Percentiles rank a stretch among this genome's conserved stretches.
phyloP scores from a whole-genome alignment of 2,113 vertebrate species.

The Carassius carassius region DNA sequence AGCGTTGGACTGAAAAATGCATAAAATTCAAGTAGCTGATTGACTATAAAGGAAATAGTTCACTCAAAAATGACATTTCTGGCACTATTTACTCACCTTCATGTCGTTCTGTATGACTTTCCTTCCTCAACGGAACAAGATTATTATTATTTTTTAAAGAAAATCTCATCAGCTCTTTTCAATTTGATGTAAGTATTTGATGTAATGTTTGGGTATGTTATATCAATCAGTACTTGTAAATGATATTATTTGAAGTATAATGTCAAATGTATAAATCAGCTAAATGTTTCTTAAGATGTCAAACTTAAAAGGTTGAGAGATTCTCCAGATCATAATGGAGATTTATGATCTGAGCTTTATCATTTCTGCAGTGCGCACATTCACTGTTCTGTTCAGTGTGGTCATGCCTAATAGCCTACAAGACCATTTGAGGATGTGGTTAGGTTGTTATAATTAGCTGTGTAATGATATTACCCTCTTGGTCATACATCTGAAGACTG shows the following conservation, averaged over 20 bases:
- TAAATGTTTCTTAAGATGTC: neutral
- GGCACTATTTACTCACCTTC: neutral
- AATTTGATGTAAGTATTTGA: neutral
- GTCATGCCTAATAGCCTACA: neutral
- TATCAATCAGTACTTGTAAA: neutral
- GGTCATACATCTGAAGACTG: neutral
- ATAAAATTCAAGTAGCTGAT: neutral
- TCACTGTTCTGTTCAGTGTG: neutral
- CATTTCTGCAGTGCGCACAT: neutral
- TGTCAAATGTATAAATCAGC: neutral
- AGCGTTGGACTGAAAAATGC: neutral
- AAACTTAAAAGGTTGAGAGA: neutral
- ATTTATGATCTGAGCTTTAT: neutral
- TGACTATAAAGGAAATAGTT: neutral
- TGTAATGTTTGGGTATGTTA: neutral
- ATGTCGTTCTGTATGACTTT: neutral
- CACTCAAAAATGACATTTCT: neutral
- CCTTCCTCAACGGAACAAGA: neutral
- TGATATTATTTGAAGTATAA: neutral
- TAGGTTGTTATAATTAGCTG: slow-evolving; percentile 22
- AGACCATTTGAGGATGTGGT: slow-evolving; percentile 2
- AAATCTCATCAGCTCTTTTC: neutral
- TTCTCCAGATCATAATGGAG: neutral
- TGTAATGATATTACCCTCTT: slow-evolving; percentile 3
- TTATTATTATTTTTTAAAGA: neutral